Percentiles rank a stretch among this genome's conserved stretches.
Evolutionary conservation across 1,140 invertebrate species (phyloP).

Genomic region (Ctenoplectra terminalis): DNA sequence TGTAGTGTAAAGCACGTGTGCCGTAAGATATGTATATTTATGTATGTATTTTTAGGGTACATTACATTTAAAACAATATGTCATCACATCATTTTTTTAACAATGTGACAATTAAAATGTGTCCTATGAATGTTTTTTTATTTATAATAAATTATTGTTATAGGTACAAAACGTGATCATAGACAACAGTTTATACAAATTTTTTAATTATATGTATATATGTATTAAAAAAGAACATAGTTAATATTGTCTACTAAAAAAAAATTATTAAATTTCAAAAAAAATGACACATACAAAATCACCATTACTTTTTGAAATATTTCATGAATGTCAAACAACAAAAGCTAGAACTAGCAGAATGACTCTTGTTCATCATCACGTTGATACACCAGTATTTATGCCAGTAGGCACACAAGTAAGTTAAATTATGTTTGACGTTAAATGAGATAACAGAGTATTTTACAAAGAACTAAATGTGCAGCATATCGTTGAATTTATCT

Average conservation of each 20-base stretch:
- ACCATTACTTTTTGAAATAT: conserved; percentile 88
- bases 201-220: neutral
- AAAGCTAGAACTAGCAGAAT: conserved; percentile 92
- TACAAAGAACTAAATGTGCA: no score
- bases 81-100: no score
- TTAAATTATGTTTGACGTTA: conserved; percentile 55
- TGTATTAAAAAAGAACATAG: neutral
- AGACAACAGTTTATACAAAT: neutral
- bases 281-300: conserved; percentile 29
- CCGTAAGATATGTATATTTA: no score
- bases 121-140: neutral
- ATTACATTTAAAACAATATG: neutral
- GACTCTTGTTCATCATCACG: conserved; percentile 91
- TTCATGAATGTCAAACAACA: conserved; percentile 91
- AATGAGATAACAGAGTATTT: neutral
- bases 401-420: conserved; percentile 85
- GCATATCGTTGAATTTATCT: no score
- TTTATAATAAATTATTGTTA: neutral
- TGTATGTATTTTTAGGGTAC: no score
- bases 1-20: no score
- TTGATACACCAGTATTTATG: conserved; percentile 98
- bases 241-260: neutral
- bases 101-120: no score
- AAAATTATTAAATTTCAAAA: neutral
- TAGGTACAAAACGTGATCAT: neutral